Base-by-base conservation (phyloP, 2,888 invertebrate species). In the Heliconius ethilla region DNA sequence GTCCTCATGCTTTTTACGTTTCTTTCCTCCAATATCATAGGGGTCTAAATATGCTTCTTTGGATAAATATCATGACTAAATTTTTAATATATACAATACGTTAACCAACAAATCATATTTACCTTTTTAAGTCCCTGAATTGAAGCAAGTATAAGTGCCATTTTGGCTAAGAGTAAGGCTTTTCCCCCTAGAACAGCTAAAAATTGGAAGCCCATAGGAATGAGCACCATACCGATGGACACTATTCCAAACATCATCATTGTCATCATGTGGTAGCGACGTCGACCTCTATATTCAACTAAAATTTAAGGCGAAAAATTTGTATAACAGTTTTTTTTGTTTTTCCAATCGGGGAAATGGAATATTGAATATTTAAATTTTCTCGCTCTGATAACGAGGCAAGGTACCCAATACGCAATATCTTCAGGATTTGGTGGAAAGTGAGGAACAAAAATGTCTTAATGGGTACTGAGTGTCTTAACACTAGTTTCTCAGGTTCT, bases 161-260 rank as follows among this genome's bases (percentile, higher is more conserved):
- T 96, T 92, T 97, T 97, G 4, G 97, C 97, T 29, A 98, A 90
- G 0, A 97, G 90, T 6, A 98, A 89, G 0, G 97, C 97, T 87
- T 97, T 98, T 51, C 97, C 97, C 9, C 97, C 97, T 2, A 98
- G 94, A 0, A 97, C 96, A 0, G 97, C 97, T 1, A 98, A 94
- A 89, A 98, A 96, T 88, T 98, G 97, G 87, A 98, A 98, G 22
- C 97, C 97, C 96, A 97, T 96, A 0, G 97, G 97, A 22, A 97
- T 94, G 1, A 97, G 87, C 6, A 97, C 96, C 88, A 97, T 96
- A 1, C 97, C 96, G 86, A 97, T 95, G 25, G 97, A 96, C 45
- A 97, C 95, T 27, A 97, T 91, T 0, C 97, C 97, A 86, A 97
- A 97, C 94, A 97, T 96, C 95, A 97, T 96, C 90, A 97, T 95